phyloP scores from a whole-genome alignment of 2,113 vertebrate species.

The Psammodynastes pulverulentus region DNA sequence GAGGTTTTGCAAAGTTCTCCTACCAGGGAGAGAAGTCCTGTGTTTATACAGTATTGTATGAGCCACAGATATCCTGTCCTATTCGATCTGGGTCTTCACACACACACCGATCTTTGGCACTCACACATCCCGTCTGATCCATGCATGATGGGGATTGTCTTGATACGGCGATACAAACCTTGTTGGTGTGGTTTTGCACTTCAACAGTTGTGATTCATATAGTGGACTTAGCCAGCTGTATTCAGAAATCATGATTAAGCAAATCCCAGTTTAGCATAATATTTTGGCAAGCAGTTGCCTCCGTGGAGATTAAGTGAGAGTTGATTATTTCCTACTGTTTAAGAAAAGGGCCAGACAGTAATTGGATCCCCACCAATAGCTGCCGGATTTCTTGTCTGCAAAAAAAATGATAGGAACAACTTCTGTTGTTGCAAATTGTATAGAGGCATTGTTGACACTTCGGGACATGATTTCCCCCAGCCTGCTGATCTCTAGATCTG shows the following conservation, averaged over 20 bases:
- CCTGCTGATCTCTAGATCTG: background rate
- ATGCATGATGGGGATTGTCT: background rate
- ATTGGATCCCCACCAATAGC: too few species aligned
- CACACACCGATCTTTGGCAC: background rate
- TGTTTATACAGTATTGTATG: background rate
- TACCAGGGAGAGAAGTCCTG: background rate
- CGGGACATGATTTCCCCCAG: background rate
- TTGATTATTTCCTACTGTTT: background rate
- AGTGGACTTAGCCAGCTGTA: background rate
- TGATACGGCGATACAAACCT: background rate
- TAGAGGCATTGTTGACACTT: background rate
- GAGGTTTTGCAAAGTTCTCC: background rate
- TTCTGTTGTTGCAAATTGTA: background rate
- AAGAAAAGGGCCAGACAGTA: background rate
- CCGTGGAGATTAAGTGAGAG: background rate
- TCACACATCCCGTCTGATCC: background rate
- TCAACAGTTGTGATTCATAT: background rate
- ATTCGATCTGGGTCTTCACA: background rate
- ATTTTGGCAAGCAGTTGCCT: background rate
- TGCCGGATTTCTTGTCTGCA: background rate
- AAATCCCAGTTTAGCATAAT: background rate
- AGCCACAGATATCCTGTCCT: background rate
- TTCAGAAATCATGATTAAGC: background rate
- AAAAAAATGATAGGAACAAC: too few species aligned
- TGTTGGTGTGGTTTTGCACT: background rate